Evolutionary conservation across 2,888 invertebrate genomes (phyloP), one percentile per base, ranked within the genome.

Genomic region (Eupithecia inturbata): DNA sequence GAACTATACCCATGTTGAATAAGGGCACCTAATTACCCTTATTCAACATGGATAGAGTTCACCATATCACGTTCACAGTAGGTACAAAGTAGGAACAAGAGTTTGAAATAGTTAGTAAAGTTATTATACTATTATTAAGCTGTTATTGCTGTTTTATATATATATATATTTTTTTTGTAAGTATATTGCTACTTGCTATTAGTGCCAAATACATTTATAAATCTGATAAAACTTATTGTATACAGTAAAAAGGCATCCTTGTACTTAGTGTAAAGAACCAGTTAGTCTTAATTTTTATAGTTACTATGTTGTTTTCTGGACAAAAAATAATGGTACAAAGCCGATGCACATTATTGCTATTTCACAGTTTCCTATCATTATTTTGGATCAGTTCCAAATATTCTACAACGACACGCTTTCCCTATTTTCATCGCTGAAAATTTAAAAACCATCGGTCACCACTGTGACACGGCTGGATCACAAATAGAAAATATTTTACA

Each of bases 361-460:
- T 91, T 87, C 84, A 86, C 87, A 85, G 84, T 89, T 91, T 91
- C 89, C 90, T 92, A 90, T 92, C 91, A 92, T 92, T 91, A 90
- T 90, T 90, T 89, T 94, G 94, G 94, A 89, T 70, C 78, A 53
- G 83, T 82, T 90, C 94, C 94, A 94, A 92, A 88, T 84, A 87
- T 87, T 91, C 91, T 91, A 93, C 92, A 92, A 91, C 91, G 88
- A 86, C 90, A 91, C 89, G 92, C 91, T 94, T 94, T 93, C 93
- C 93, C 93, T 94, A 93, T 94, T 94, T 94, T 93, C 94, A 94
- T 92, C 93, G 87, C 87, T 80, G 88, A 93, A 93, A 93, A 93
- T 94, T 93, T 93, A 93, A 94, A 94, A 94, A 91, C 92, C 92
- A 94, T 94, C 93, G 91, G 89, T 94, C 94, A 94, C 93, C 84